phyloP scores from a whole-genome alignment of 2,888 invertebrate genomes.

The Catocala nupta region DNA sequence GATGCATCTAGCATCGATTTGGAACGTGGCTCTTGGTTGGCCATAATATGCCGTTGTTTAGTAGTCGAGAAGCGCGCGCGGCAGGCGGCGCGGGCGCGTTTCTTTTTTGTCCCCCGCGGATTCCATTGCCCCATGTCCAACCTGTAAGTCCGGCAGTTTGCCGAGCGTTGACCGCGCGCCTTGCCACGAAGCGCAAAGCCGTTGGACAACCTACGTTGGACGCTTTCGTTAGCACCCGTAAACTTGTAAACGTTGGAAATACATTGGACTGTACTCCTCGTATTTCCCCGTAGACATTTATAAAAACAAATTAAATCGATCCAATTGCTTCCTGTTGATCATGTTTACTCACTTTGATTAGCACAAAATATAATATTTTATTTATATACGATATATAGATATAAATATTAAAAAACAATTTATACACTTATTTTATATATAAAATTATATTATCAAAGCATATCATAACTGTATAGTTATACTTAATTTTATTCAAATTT shows the following conservation, averaged over 20 bases:
- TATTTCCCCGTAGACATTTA: constrained; percentile 13
- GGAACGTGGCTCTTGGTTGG: constrained; percentile 42
- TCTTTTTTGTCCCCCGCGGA: constrained; percentile 84
- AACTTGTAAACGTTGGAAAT: constrained; percentile 50
- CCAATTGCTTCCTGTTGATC: not conserved
- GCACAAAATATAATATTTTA: no score
- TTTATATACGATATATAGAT: no score
- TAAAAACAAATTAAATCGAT: constrained; percentile 5
- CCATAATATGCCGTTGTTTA: constrained; percentile 65
- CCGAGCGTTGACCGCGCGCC: constrained; percentile 84
- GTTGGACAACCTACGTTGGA: constrained; percentile 75
- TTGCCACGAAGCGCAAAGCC: constrained; percentile 74
- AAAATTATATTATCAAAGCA: no score
- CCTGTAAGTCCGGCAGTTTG: constrained; percentile 86
- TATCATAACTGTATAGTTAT: no score
- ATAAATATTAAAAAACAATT: no score
- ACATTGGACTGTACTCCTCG: constrained; percentile 25
- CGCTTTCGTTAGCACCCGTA: constrained; percentile 72
- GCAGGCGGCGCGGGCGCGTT: constrained; percentile 71
- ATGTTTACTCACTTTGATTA: not conserved
- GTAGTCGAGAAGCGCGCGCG: constrained; percentile 71
- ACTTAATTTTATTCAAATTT: no score
- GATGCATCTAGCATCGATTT: not conserved
- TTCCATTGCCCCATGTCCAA: constrained; percentile 85
- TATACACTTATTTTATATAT: no score